These are phyloP conservation scores for Alfaro cultratus DNA, from an alignment of 2,797 vertebrate genomes.

Conservation along the genomic window DNA sequence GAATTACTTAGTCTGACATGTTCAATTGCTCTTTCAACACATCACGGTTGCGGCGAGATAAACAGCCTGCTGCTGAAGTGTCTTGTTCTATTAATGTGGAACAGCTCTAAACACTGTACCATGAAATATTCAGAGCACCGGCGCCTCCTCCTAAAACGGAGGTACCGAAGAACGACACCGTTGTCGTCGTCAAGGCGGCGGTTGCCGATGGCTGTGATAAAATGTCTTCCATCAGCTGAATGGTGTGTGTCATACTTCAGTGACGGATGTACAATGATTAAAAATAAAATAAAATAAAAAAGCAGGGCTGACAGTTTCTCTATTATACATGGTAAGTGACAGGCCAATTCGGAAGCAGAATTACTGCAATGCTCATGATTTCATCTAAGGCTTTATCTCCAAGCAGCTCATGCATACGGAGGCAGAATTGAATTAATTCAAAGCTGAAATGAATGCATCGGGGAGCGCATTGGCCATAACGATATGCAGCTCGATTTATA, in stretches of 20 bases:
- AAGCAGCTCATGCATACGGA: neutral
- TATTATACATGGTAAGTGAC: conserved; percentile 27
- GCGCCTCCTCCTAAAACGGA: conserved; percentile 1
- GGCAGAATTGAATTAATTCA: conserved; percentile 1
- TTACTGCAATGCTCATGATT: conserved; percentile 9
- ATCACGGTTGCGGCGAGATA: neutral
- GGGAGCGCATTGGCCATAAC: neutral
- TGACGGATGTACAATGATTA: conserved; percentile 40
- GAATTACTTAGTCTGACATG: neutral
- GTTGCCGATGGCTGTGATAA: conserved; percentile 15
- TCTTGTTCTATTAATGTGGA: neutral
- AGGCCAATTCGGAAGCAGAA: conserved; percentile 23
- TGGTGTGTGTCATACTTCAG: conserved; percentile 22
- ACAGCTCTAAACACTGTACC: neutral
- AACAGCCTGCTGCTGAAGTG: neutral
- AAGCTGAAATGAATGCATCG: neutral
- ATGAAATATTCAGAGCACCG: conserved; percentile 9
- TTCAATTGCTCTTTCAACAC: neutral
- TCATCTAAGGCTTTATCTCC: conserved; percentile 10
- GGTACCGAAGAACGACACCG: neutral
- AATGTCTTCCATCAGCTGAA: conserved; percentile 23
- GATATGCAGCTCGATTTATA: neutral
- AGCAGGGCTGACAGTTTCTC: conserved; percentile 26
- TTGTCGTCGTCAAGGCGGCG: conserved; percentile 13
- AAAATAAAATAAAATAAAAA: conserved; percentile 32